phyloP scores from a whole-genome alignment of 1,140 invertebrate species.

The Neelides sp. region DNA sequence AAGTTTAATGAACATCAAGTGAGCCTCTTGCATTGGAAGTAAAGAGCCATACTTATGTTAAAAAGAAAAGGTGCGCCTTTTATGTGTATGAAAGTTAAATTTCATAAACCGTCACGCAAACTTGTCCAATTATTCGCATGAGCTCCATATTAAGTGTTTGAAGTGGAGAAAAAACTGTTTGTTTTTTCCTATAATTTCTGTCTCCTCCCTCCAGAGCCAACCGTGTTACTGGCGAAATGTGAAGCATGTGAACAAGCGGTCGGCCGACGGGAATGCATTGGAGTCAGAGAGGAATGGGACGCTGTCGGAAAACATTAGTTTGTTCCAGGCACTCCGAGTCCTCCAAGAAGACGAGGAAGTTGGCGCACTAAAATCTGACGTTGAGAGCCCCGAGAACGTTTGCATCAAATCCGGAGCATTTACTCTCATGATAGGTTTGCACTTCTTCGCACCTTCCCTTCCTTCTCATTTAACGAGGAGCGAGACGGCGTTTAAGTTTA shows the following conservation, averaged over 20 bases:
- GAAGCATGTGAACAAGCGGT: slow-evolving; percentile 58
- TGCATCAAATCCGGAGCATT: slow-evolving; percentile 63
- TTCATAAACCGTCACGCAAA: too few species aligned
- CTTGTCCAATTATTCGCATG: too few species aligned
- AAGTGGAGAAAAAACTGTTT: not conserved
- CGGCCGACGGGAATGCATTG: slow-evolving; percentile 34
- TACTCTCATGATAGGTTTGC: slow-evolving; percentile 50
- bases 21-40: too few species aligned
- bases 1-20: too few species aligned
- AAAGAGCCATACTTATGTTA: too few species aligned
- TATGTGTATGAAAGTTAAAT: too few species aligned
- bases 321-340: slow-evolving; percentile 75
- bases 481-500: not conserved
- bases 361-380: slow-evolving; percentile 36
- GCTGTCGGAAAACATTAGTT: slow-evolving; percentile 72
- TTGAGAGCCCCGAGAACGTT: slow-evolving; percentile 38
- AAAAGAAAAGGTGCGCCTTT: too few species aligned
- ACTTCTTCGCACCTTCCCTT: too few species aligned
- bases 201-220: slow-evolving; percentile 54
- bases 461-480: not conserved
- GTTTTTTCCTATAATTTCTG: not conserved
- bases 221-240: slow-evolving; percentile 83
- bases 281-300: slow-evolving; percentile 30
- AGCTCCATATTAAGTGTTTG: too few species aligned
- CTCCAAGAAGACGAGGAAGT: slow-evolving; percentile 70